Evolutionary conservation across 2,113 vertebrate genomes (phyloP).

Genomic region (Psilopsiagon aymara): DNA sequence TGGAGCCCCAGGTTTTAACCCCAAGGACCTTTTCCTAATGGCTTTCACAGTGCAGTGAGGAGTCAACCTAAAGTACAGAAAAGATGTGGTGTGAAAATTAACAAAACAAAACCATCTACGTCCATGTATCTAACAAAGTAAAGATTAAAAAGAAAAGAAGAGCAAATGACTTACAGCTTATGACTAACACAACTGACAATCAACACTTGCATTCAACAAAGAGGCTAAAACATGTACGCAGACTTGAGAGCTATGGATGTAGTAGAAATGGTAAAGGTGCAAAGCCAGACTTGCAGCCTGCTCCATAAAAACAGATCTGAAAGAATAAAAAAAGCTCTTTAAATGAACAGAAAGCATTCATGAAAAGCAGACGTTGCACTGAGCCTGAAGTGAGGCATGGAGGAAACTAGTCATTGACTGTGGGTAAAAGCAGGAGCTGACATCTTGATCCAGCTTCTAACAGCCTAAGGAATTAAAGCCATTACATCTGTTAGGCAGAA

Average conservation of each 20-base stretch:
- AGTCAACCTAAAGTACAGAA: conserved; percentile 84
- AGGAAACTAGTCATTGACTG: neutral
- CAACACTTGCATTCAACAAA: conserved; percentile 54
- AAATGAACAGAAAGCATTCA: conserved; percentile 3
- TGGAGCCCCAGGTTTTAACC: conserved; percentile 81
- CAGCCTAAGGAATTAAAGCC: neutral
- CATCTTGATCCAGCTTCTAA: neutral
- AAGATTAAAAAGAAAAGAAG: conserved; percentile 42
- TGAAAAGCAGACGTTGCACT: neutral
- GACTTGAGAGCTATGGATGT: conserved; percentile 11
- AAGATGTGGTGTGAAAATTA: conserved; percentile 81
- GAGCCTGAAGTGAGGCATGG: neutral
- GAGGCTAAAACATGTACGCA: conserved; percentile 33
- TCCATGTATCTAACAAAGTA: conserved; percentile 40
- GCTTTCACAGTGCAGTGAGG: conserved; percentile 79
- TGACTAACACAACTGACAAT: conserved; percentile 23
- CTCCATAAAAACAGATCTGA: conserved; percentile 24
- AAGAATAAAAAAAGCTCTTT: conserved; percentile 39
- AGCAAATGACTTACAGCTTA: conserved; percentile 43
- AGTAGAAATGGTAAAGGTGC: conserved; percentile 40
- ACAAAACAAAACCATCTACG: conserved; percentile 65
- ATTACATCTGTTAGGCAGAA: neutral
- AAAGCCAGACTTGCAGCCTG: conserved; percentile 59
- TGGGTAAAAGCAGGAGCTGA: neutral
- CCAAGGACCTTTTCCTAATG: conserved; percentile 81